phyloP scores from a whole-genome alignment of 2,113 vertebrate species.

The Mixornis gularis region DNA sequence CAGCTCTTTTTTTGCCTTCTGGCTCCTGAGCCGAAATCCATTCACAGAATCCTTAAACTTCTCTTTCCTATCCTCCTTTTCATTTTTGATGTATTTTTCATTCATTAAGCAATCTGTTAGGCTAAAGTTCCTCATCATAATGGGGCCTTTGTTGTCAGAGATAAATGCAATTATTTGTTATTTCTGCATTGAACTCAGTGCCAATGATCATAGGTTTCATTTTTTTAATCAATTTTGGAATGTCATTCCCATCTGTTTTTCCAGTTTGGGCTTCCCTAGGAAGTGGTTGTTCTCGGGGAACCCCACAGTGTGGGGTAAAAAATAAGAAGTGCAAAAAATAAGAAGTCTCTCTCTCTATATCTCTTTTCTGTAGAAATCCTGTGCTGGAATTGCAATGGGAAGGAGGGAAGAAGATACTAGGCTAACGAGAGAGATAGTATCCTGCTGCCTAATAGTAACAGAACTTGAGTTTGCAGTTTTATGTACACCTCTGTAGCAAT shows the following conservation, averaged over 20 bases:
- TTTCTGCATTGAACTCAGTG: background rate
- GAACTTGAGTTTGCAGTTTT: background rate
- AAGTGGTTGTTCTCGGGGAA: background rate
- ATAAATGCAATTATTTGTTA: constrained; percentile 12
- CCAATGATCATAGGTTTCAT: background rate
- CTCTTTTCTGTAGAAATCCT: background rate
- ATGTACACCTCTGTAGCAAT: background rate
- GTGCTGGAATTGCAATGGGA: background rate
- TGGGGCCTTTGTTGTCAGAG: background rate
- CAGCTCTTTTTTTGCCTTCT: background rate
- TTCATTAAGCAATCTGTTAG: background rate
- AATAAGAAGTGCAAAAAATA: background rate
- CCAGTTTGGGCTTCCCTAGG: background rate
- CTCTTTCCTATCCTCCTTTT: background rate
- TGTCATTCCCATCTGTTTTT: background rate
- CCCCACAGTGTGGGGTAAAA: background rate
- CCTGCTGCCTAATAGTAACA: background rate
- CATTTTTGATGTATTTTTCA: background rate
- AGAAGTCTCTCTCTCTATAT: background rate
- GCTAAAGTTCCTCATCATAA: background rate
- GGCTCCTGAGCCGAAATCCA: background rate
- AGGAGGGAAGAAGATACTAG: background rate
- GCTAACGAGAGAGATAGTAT: background rate
- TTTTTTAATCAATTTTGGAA: background rate
- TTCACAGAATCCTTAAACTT: background rate